Evolutionary conservation across 1,140 invertebrate species (phyloP), one percentile per base, ranked within the genome.

Genomic region (Hylaeus anthracinus): DNA sequence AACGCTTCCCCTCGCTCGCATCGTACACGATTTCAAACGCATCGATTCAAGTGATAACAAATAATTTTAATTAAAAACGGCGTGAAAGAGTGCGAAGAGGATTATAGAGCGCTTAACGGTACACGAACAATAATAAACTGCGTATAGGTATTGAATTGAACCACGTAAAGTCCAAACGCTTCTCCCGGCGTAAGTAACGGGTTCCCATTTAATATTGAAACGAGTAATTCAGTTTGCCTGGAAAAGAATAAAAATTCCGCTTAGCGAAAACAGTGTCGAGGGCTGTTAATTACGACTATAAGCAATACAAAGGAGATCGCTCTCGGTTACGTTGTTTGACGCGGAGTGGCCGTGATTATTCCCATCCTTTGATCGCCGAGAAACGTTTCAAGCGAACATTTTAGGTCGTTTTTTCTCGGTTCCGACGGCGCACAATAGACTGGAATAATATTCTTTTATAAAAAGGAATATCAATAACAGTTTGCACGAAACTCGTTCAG

Each of bases 401-500:
- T 53, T 5, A 43, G 43, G 15, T 51, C 9, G n/a, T 43, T 26
- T 41, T 74, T n/a, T 3, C 2, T 1, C 45, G 45, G 37, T 15
- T 26, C 5, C 37, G 48, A 53, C 53, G 4, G 15, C 26, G 12
- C 6, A 51, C 45, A 67, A 51, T 45, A 8, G 2, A 37, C n/a
- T 51, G n/a, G 51, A 78, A 78, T 61, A 69, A 60, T 63, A 61
- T 71, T 71, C 56, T 14, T 39, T 43, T 43, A n/a, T n/a, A 41
- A 41, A 26, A 37, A 53, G 15, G 12, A 63, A 63, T 39, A 60
- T 61, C 53, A 61, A 51, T 78, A 45, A 48, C 48, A n/a, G 15
- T 14, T 43, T 14, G 37, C 48, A 75, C 65, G 65, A 65, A 53
- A 12, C 41, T 43, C 48, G 48, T 63, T 64, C 45, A 51, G 64